Evolutionary conservation across 2,113 vertebrate species (phyloP).

Genomic region (Aramus guarauna): DNA sequence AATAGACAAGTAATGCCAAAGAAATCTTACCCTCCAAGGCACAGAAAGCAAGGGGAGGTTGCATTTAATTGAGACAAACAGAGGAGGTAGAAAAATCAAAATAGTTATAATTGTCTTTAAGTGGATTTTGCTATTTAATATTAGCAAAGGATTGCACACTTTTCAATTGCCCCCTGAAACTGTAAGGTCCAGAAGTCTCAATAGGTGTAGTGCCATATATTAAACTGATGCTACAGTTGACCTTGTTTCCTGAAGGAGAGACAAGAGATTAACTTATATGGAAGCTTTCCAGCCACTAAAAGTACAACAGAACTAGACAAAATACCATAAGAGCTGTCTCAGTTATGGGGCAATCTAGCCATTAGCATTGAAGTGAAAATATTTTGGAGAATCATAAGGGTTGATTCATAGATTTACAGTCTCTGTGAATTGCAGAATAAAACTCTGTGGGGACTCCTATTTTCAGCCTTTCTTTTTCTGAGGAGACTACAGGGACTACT

Average conservation of each 20-base stretch:
- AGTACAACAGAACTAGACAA: neutral
- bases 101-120: neutral
- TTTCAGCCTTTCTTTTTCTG: neutral
- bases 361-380: neutral
- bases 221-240: slow-evolving; percentile 4
- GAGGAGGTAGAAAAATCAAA: neutral
- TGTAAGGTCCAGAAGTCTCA: neutral
- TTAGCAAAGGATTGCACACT: neutral
- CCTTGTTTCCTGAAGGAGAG: slow-evolving; percentile 32
- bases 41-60: neutral
- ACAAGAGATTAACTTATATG: slow-evolving; percentile 13
- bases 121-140: neutral
- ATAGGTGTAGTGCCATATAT: neutral
- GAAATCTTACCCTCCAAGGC: neutral
- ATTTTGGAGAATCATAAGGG: neutral
- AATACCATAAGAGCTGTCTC: slow-evolving; percentile 7
- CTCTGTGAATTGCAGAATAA: neutral
- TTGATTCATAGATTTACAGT: neutral
- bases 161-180: neutral
- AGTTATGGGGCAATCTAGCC: neutral
- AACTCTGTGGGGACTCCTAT: neutral
- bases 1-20: neutral
- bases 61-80: neutral
- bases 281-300: slow-evolving; percentile 17
- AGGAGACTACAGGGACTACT: neutral